Evolutionary conservation across 2,113 vertebrate genomes (phyloP), one percentile per base, ranked within the genome.

Genomic region (Alethe castanea): DNA sequence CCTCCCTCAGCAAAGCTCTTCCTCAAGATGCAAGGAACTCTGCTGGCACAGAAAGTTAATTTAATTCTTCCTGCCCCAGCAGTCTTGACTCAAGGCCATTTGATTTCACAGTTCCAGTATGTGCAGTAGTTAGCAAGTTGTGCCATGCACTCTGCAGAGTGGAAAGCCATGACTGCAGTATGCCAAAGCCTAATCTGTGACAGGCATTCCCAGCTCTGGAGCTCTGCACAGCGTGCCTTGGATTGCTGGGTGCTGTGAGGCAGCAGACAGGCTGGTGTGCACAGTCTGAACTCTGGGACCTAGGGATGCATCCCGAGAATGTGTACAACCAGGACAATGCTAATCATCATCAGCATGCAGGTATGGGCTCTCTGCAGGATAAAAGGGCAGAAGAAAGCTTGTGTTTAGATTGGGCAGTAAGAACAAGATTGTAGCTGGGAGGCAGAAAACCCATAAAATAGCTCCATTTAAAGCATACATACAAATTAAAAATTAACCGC

Each of bases 401-500:
- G 1, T 83, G 91, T 86, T 95, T 66, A 77, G 76, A 52, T 26
- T 69, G 80, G 65, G 78, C 69, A 89, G 53, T 69, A 79, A 81
- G 66, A 70, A 71, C 65, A 86, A 74, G 72, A 81, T 84, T 56
- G 52, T 67, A 92, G 69, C 77, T 11, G 8, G 71, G 85, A 92
- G 56, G 85, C 35, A 92, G 54, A 90, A 94, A 91, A 64, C 44
- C 48, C 38, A 70, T 65, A 67, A 84, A 91, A 89, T 13, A 40
- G 19, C 45, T 79, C 65, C 13, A 77, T 29, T 64, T 66, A 94
- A 95, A 54, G 77, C 26, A 19, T 59, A 87, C 16, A 26, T 67
- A 87, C 28, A 89, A 93, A 89, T 84, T 95, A 74, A 96, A 94
- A 95, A 92, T 78, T 82, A 95, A 84, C 57, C n/a, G 44, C 25